Base-by-base conservation (phyloP, 2,113 vertebrate genomes). In the Montifringilla adamsi region DNA sequence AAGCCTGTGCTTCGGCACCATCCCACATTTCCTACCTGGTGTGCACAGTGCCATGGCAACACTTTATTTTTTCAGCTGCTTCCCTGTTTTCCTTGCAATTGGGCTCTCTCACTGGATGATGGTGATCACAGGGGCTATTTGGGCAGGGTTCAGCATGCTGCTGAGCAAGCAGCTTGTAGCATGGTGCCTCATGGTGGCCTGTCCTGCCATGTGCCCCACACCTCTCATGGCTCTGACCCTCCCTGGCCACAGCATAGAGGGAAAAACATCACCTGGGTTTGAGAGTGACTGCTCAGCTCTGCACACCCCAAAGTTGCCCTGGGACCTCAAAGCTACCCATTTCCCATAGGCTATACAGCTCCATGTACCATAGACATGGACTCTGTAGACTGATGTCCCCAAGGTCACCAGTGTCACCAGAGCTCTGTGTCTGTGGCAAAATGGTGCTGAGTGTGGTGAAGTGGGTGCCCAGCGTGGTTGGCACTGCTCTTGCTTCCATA, bases 31-130 rank as follows among this genome's bases (percentile, higher is more conserved):
- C 86, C 4, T 0, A 72, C 62, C 83, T 41, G 35, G 79, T 1
- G 0, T 2, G 1, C 67, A 55, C 50, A 39, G 62, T 82, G 30
- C 83, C 83, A 64, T 68, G 62, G 89, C 67, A 94, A 74, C 2
- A 11, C 55, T 92, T 80, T 89, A 94, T 95, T 96, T 95, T 94
- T 94, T 88, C 91, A 95, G 91, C 94, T 92, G 85, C 75, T 90
- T 94, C 88, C 74, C 78, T 76, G 63, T 90, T 95, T 95, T 86
- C 79, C 90, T 94, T 89, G 68, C 80, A 80, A 16, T 30, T 10
- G 5, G 67, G 72, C 63, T 80, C 72, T 72, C 81, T 63, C 2
- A 2, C 70, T 39, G 72, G 58, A 53, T 43, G 75, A 33, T 1
- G 10, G 75, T 1, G 5, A 73, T 68, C 30, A 1, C 2, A 6